Base-by-base conservation (phyloP, 2,888 invertebrate genomes). In the Congeria kusceri region DNA sequence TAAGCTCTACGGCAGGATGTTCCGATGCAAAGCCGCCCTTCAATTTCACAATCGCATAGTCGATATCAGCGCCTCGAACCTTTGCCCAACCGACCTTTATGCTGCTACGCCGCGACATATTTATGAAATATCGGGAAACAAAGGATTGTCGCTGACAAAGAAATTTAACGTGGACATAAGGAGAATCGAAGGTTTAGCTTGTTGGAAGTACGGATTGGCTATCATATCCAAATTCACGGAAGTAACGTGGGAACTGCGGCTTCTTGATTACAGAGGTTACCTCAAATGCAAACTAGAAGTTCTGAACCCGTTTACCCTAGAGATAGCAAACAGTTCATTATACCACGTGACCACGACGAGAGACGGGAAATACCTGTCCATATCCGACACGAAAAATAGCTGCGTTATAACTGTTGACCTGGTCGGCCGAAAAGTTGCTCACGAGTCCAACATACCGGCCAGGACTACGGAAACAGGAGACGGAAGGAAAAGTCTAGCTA, bases 81-180 rank as follows among this genome's bases (percentile, higher is more conserved):
- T 80, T 4, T 76, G 72, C 49, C 80, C 75, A 0, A 65, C 72
- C 11, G 80, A 80, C 46, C 3, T 80, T 32, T 80, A 76, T 44
- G 66, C 61, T 0, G 75, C 76, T 20, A 80, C 76, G 7, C 75
- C 76, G n/a, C 71, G 72, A 44, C 62, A 80, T 28, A 49, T 80
- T 11, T 80, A 76, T 53, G 80, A 80, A 49, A 49, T 80, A 4
- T 67, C 72, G 0, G 67, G 62, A 18, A 53, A 61, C 29, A 72
- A 72, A 39, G 80, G 76, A 15, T 44, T 80, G 23, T 68, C 67
- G 4, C 29, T 80, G 5, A 53, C 47, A 20, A 63, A 67, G 28
- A 80, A 80, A 28, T 72, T 76, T 0, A 80, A 76, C 59, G 72
- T 80, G 3, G 80, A 76, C 29, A 69, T 80, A n/a, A 80, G 71